Evolutionary conservation across 2,113 vertebrate genomes (phyloP), one percentile per base, ranked within the genome.

Genomic region (Nesogale talazaci): DNA sequence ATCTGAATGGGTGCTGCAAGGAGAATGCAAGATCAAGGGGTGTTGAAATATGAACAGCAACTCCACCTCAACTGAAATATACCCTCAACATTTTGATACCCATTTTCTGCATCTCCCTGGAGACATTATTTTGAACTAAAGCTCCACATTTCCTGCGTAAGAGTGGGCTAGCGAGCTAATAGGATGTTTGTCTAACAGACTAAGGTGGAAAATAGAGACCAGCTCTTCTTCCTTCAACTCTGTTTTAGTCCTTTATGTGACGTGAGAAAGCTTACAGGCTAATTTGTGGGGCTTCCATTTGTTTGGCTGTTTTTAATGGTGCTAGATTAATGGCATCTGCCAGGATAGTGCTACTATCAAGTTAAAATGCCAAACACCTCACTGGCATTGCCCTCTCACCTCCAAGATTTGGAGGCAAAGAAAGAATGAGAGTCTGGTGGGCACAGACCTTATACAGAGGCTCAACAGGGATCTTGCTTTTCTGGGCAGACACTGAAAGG

Each of bases 1-100:
- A 94, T 97, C 91, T 93, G 88, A 92, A 82, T 61, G 27, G 80
- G 80, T 70, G 77, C 86, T 83, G 91, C 91, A 52, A 3, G 3
- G 23, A 69, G 92, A 96, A 94, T 94, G 87, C 89, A 92, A 81
- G 76, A 94, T 96, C 91, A 46, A 74, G 80, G 29, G 70, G 75
- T 11, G 2, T 15, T 90, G 86, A 96, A 87, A 93, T 90, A 92
- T 81, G 83, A 91, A 77, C 84, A 69, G 78, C 19, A 0, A 92
- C 57, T 75, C 90, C 69, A 29, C 9, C 15, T 80, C 77, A 63
- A 57, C 34, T 59, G 70, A 89, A 87, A 83, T 61, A 83, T 69
- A 40, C 40, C 91, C 52, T 69, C 7, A 25, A 38, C 42, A 87
- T 88, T 83, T 34, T n/a, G n/a, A 67, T 36, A 63, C 86, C 59